A percentile compares a stretch with the other conserved stretches of the same genome.
phyloP scores from a whole-genome alignment of 2,113 vertebrate genomes.

The Antennarius striatus region DNA sequence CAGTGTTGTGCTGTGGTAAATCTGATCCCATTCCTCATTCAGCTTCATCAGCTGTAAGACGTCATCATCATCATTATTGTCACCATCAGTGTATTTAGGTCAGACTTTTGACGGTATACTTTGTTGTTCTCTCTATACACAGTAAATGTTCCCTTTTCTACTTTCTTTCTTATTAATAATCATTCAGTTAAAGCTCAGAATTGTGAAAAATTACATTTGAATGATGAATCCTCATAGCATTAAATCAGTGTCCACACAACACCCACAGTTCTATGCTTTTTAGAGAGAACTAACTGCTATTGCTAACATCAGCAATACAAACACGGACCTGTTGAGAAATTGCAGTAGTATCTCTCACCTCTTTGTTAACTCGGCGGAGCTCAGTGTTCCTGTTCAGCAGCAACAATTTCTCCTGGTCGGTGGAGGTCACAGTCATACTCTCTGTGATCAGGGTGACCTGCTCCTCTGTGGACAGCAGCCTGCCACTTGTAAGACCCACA shows the following conservation, averaged over 20 bases:
- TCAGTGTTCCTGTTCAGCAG: conserved; percentile 83
- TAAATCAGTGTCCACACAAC: conserved; percentile 56
- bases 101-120: too few relatives aligned
- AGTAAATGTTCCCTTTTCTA: background rate
- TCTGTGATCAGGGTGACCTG: conserved; percentile 81
- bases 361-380: conserved; percentile 79
- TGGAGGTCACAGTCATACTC: conserved; percentile 81
- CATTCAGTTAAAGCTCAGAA: conserved; percentile 12
- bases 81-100: too few relatives aligned
- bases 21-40: conserved; percentile 85
- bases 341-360: conserved; percentile 65
- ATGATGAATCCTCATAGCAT: conserved; percentile 34
- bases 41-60: conserved; percentile 83
- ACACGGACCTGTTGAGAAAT: conserved; percentile 1
- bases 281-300: conserved; percentile 45
- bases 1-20: conserved; percentile 78
- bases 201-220: conserved; percentile 25
- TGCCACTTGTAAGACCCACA: conserved; percentile 30
- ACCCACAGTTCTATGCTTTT: conserved; percentile 50
- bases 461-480: conserved; percentile 72
- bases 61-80: conserved; percentile 20
- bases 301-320: conserved; percentile 46
- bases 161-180: conserved; percentile 33
- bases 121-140: too few relatives aligned
- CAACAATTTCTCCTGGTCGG: conserved; percentile 81